Conservation (phyloP, 2,113 vertebrate genomes). For the Lagopus muta region DNA sequence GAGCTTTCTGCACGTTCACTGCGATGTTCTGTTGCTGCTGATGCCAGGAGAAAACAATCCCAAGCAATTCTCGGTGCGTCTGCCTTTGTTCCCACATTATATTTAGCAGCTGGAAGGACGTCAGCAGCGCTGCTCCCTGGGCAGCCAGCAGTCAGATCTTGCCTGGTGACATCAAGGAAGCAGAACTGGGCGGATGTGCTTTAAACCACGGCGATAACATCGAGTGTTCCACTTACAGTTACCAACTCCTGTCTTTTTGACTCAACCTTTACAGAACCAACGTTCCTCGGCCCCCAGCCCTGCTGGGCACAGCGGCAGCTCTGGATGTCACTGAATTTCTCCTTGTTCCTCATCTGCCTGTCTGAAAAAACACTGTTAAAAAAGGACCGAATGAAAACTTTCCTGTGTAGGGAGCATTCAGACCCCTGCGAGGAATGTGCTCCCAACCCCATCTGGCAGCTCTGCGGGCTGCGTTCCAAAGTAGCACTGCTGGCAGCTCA, state of each 20-base stretch:
- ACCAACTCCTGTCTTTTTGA: neutral
- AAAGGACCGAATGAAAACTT: neutral
- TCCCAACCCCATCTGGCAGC: too few species aligned
- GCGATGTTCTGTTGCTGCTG: neutral
- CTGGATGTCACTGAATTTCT: neutral
- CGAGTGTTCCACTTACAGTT: neutral
- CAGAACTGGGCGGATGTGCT: neutral
- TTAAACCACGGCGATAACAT: neutral
- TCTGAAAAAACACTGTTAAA: neutral
- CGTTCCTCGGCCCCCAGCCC: too few species aligned
- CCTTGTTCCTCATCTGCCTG: neutral
- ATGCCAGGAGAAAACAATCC: slow-evolving; percentile 4
- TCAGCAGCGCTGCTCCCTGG: slow-evolving; percentile 22
- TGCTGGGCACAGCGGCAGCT: neutral
- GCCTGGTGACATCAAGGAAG: slow-evolving; percentile 48
- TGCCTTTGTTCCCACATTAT: neutral
- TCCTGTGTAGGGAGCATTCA: neutral
- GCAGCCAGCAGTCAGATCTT: slow-evolving; percentile 12
- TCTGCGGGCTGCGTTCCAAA: neutral
- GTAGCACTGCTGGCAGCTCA: neutral
- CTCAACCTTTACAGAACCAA: neutral
- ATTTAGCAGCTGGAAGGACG: slow-evolving; percentile 38
- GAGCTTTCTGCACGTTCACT: neutral
- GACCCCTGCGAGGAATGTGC: neutral
- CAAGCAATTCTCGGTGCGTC: neutral